phyloP scores from a whole-genome alignment of 2,113 vertebrate genomes.

The Toxostoma redivivum region DNA sequence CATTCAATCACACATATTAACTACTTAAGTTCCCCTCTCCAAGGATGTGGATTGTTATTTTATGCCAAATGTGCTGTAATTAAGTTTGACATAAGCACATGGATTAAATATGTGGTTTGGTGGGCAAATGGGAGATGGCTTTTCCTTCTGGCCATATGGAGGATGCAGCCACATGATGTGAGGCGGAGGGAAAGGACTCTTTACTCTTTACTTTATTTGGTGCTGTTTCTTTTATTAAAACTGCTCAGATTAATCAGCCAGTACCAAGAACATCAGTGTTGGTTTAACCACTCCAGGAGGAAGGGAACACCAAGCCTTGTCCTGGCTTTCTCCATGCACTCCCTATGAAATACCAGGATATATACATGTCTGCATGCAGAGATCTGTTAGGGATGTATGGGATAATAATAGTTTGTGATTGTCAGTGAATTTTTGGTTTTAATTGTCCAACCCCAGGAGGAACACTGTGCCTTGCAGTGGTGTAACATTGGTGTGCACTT shows the following conservation, averaged over 20 bases:
- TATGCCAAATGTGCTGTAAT: constrained; percentile 92
- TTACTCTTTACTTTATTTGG: constrained; percentile 47
- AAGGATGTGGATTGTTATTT: constrained; percentile 82
- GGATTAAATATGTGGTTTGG: constrained; percentile 99
- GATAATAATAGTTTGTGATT: background rate
- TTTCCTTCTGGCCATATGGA: constrained; percentile 89
- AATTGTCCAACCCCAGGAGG: background rate
- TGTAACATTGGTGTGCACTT: background rate
- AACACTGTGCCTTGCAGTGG: background rate
- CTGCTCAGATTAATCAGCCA: constrained; percentile 37
- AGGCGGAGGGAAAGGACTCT: background rate
- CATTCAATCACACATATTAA: constrained; percentile 80
- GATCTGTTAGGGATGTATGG: background rate
- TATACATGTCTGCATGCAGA: background rate
- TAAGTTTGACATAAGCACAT: constrained; percentile 99
- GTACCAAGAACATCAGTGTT: background rate
- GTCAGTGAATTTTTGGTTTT: background rate
- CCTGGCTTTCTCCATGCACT: background rate
- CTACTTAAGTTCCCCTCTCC: constrained; percentile 80
- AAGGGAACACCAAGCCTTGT: background rate
- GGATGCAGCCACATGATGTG: constrained; percentile 83
- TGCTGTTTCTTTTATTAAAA: constrained; percentile 42
- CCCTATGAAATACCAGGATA: background rate
- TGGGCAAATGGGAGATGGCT: constrained; percentile 72
- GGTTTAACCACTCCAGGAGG: background rate